Conservation (phyloP, 2,888 invertebrate species). For the Dasypogon diadema region DNA sequence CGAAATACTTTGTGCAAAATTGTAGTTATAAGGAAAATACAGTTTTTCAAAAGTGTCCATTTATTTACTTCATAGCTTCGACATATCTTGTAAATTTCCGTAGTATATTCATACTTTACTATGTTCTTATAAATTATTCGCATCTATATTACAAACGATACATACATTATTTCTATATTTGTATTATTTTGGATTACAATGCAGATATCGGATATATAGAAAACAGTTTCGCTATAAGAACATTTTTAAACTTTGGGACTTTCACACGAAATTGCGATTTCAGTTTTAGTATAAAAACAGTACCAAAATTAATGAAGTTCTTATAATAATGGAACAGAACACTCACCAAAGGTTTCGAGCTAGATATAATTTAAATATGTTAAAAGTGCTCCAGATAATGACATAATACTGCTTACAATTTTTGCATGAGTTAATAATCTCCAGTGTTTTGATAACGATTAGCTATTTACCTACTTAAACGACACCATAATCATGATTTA, state of each 20-base stretch:
- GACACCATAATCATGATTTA: slow-evolving; percentile 34
- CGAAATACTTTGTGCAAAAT: too few relatives aligned
- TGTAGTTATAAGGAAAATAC: too few relatives aligned
- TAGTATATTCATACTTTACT: slow-evolving; percentile 13
- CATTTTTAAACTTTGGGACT: slow-evolving; percentile 8
- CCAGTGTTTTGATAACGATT: slow-evolving; percentile 33
- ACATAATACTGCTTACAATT: slow-evolving; percentile 30
- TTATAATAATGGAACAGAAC: slow-evolving; percentile 22
- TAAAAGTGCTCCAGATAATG: slow-evolving; percentile 37
- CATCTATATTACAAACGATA: slow-evolving; percentile 23
- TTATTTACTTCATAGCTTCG: slow-evolving; percentile 36
- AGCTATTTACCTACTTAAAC: slow-evolving; percentile 22
- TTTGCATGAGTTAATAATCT: slow-evolving; percentile 19
- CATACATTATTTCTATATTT: slow-evolving; percentile 23
- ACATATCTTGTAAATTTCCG: slow-evolving; percentile 33
- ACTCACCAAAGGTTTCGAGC: slow-evolving; percentile 3
- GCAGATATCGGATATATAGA: slow-evolving; percentile 28
- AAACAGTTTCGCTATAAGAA: slow-evolving; percentile 14
- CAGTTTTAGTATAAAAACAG: slow-evolving; percentile 35
- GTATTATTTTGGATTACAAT: slow-evolving; percentile 24
- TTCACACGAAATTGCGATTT: slow-evolving; percentile 10
- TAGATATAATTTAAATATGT: slow-evolving; percentile 22
- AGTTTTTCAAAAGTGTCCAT: slow-evolving; percentile 35
- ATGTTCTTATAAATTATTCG: slow-evolving; percentile 15
- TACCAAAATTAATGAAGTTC: slow-evolving; percentile 19